A percentile compares a stretch with the other conserved stretches of the same genome.
These are phyloP conservation scores for Sipha flava DNA, from an alignment of 1,140 invertebrate genomes.

Conservation along the genomic window DNA sequence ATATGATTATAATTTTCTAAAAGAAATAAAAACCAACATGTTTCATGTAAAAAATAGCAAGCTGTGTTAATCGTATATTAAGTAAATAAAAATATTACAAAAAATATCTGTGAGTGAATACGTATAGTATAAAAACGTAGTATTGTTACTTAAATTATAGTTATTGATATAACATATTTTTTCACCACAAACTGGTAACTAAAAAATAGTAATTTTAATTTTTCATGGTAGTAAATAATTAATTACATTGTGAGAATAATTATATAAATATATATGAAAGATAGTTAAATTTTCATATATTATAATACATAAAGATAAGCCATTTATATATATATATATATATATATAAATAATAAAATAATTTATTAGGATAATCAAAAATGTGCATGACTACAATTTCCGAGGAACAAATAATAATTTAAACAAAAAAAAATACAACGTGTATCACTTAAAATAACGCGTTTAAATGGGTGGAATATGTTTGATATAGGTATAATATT, in stretches of 20 bases:
- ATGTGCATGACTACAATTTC: neutral
- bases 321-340: too few relatives aligned
- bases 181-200: too few relatives aligned
- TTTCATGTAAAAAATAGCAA: neutral
- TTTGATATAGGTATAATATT: neutral
- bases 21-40: neutral
- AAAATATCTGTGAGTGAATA: neutral
- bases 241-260: too few relatives aligned
- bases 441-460: neutral
- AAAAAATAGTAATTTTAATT: too few relatives aligned
- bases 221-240: too few relatives aligned
- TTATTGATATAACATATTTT: too few relatives aligned
- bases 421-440: neutral
- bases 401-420: neutral
- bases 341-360: neutral
- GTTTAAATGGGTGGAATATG: neutral
- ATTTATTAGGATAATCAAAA: neutral
- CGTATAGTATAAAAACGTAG: neutral
- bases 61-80: conserved; percentile 3
- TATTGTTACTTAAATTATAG: too few relatives aligned
- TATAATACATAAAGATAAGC: too few relatives aligned
- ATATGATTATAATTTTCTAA: too few relatives aligned
- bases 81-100: neutral
- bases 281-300: too few relatives aligned
- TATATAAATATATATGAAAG: too few relatives aligned